A percentile compares a stretch with the other conserved stretches of the same genome.
Conservation (phyloP, 2,113 vertebrate genomes). For the Notechis scutatus region DNA sequence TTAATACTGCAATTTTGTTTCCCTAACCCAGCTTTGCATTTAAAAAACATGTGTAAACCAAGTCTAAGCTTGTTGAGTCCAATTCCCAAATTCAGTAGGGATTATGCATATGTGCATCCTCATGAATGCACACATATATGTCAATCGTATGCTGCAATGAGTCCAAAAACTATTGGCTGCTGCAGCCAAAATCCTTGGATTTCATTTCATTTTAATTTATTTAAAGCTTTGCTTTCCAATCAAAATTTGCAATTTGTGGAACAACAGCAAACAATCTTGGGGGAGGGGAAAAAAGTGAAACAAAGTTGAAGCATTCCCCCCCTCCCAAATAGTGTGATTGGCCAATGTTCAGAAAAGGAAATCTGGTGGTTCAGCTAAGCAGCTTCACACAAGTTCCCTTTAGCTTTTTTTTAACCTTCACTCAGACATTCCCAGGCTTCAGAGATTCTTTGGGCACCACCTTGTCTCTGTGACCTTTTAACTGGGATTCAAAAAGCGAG, state of each 20-base stretch:
- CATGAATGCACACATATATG: not conserved
- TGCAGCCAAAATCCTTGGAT: not conserved
- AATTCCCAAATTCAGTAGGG: not conserved
- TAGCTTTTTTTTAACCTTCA: not conserved
- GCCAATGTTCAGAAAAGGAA: not conserved
- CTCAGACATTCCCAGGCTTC: not conserved
- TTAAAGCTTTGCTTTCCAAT: not conserved
- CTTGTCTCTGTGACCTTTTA: constrained; percentile 53
- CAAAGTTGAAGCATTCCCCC: not conserved
- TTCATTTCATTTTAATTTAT: not conserved
- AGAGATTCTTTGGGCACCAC: not conserved
- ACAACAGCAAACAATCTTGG: not conserved
- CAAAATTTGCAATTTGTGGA: not conserved
- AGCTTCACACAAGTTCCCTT: not conserved
- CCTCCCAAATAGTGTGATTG: not conserved
- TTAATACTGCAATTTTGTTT: not conserved
- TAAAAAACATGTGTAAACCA: not conserved
- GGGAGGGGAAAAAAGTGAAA: not conserved
- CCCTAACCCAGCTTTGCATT: not conserved
- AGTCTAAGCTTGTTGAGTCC: not conserved
- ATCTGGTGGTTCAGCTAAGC: not conserved
- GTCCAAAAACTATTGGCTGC: not conserved
- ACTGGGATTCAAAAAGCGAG: constrained; percentile 42
- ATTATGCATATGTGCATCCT: not conserved
- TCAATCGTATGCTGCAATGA: not conserved